Evolutionary conservation across 2,888 invertebrate species (phyloP).

Genomic region (Norana najaformis): DNA sequence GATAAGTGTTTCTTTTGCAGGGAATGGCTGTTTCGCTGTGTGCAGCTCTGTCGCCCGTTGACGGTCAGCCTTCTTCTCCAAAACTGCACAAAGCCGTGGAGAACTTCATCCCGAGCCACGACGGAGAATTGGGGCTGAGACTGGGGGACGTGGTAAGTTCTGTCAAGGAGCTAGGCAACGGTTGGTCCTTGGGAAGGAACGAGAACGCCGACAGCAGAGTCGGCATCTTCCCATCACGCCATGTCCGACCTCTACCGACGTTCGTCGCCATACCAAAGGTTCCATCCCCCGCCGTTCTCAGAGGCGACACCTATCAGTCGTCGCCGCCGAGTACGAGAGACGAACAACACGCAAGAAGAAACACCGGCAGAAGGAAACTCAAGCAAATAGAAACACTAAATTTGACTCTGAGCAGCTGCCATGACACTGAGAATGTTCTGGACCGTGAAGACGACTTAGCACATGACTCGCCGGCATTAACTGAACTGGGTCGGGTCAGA

Average conservation of each 20-base stretch:
- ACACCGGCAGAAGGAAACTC: not conserved
- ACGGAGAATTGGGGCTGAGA: constrained; percentile 42
- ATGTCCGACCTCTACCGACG: constrained; percentile 2
- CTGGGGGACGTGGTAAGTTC: constrained; percentile 41
- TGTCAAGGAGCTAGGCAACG: constrained; percentile 43
- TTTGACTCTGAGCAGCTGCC: not conserved
- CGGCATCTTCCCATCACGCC: constrained; percentile 42
- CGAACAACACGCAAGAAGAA: too few relatives aligned
- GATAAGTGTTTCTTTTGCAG: not conserved
- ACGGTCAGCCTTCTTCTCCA: not conserved
- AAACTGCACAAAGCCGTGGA: constrained; percentile 35
- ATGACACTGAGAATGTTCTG: not conserved
- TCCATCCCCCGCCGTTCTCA: constrained; percentile 15
- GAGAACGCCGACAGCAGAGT: constrained; percentile 34
- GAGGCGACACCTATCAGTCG: not conserved
- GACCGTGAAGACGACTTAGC: not conserved
- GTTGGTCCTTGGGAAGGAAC: constrained; percentile 44
- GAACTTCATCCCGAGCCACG: constrained; percentile 38
- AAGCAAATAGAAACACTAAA: not conserved
- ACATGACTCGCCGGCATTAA: not conserved
- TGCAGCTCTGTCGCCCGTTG: not conserved
- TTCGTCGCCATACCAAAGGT: constrained; percentile 23
- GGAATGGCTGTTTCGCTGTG: not conserved
- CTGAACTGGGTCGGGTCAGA: not conserved
- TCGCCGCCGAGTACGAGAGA: not conserved